phyloP scores from a whole-genome alignment of 2,888 invertebrate genomes.

The Cryptus armator region DNA sequence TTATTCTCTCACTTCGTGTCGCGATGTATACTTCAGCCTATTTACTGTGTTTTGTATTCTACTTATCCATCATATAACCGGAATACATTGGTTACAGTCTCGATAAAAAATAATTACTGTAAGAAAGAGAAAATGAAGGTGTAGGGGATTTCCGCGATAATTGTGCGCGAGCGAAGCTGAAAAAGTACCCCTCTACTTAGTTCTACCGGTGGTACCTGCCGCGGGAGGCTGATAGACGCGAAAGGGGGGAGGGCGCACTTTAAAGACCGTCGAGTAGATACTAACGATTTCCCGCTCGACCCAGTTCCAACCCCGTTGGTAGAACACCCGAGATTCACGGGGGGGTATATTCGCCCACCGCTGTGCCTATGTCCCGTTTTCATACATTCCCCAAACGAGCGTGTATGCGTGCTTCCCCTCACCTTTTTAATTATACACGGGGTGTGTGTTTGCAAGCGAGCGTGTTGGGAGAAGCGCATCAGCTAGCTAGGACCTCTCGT shows the following conservation, averaged over 20 bases:
- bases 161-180: conserved; percentile 19
- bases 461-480: conserved; percentile 45
- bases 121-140: neutral
- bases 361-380: conserved; percentile 29
- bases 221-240: conserved; percentile 36
- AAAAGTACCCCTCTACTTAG: conserved; percentile 35
- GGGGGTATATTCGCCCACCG: conserved; percentile 57
- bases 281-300: conserved; percentile 79
- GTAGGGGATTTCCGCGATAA: neutral
- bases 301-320: conserved; percentile 70
- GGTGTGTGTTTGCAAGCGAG: conserved; percentile 65
- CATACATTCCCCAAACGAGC: conserved; percentile 29
- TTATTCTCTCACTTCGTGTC: no score
- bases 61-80: no score
- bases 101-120: neutral
- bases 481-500: conserved; percentile 47
- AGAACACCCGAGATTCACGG: conserved; percentile 56
- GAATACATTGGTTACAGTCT: no score
- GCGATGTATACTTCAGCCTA: no score
- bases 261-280: conserved; percentile 72
- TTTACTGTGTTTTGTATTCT: no score
- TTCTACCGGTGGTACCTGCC: conserved; percentile 42
- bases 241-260: conserved; percentile 63
- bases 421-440: conserved; percentile 75
- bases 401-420: conserved; percentile 68